A percentile compares a stretch with the other conserved stretches of the same genome.
phyloP scores from a whole-genome alignment of 2,888 invertebrate genomes.

The Prosapia bicincta region DNA sequence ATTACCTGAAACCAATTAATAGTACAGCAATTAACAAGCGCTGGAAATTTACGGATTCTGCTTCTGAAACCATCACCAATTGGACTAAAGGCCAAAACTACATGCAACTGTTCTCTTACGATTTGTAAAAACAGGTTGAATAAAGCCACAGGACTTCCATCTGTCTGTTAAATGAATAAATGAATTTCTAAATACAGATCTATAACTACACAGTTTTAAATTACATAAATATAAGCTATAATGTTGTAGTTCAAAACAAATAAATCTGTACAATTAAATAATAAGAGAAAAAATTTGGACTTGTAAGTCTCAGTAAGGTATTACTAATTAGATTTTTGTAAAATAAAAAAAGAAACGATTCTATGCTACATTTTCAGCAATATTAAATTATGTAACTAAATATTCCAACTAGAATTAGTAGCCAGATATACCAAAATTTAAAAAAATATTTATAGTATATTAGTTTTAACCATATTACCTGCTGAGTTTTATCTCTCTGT shows the following conservation, averaged over 20 bases:
- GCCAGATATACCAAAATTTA: too few relatives aligned
- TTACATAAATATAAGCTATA: too few relatives aligned
- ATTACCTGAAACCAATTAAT: slow-evolving; percentile 89
- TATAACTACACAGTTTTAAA: neutral
- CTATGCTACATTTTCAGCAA: too few relatives aligned
- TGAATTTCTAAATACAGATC: neutral
- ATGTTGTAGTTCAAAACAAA: too few relatives aligned
- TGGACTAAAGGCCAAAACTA: slow-evolving; percentile 86
- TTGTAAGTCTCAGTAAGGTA: too few relatives aligned
- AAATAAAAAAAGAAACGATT: too few relatives aligned
- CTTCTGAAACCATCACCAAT: slow-evolving; percentile 82
- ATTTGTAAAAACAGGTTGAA: slow-evolving; percentile 86
- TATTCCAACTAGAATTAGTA: too few relatives aligned
- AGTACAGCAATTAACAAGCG: slow-evolving; percentile 91
- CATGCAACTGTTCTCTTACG: slow-evolving; percentile 85
- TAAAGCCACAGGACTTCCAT: slow-evolving; percentile 85
- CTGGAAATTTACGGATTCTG: slow-evolving; percentile 85
- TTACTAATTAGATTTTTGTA: too few relatives aligned
- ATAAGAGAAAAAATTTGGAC: too few relatives aligned
- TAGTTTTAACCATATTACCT: slow-evolving; percentile 46
- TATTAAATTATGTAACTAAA: too few relatives aligned
- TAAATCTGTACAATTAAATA: too few relatives aligned
- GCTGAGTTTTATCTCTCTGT: slow-evolving; percentile 77
- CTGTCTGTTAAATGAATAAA: slow-evolving; percentile 56
- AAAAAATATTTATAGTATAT: too few relatives aligned